Base-by-base conservation (phyloP, 2,888 invertebrate genomes). In the Eupelmus urozonus region DNA sequence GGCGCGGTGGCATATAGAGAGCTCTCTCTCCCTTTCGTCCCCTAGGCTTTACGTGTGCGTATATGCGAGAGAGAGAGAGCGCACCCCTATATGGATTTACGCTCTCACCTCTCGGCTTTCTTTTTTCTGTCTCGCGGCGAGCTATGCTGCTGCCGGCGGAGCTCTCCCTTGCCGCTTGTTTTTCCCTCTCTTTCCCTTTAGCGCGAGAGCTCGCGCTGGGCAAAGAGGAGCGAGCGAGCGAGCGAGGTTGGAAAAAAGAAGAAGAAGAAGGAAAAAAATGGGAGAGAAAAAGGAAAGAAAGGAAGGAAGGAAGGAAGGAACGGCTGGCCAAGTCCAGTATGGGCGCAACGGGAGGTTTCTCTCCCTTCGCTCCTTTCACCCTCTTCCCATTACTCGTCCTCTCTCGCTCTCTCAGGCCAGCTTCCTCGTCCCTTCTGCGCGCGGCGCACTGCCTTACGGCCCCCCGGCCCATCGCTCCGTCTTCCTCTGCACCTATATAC, bases 51-150 rank as follows among this genome's bases (percentile, higher is more conserved):
- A 83, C 85, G 83, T 9, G 42, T 40, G 27, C 23, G 13, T 18
- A 29, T 23, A 63, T 42, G 23, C 42, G 11, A 27, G 9, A 49
- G 49, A n/a, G 25, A 11, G n/a, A 29, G 65, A 78, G 79, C 79
- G 85, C 87, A 86, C 87, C 88, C 88, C 86, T 87, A 87, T 53
- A 72, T 87, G 87, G 86, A 87, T 87, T 88, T 84, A 80, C 84
- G 78, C 80, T 81, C 81, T 80, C 81, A 79, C 77, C 81, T 78
- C 80, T 51, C 57, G 73, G 18, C 66, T 62, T 80, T 78, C 60
- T 74, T 69, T 49, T 69, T 2, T 20, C 49, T n/a, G 45, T 16
- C 63, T 45, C 16, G 1, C 25, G n/a, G 42, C 51, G 42, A 70
- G 75, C 80, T 81, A 80, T 73, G 60, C 60, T 59, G 75, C 23